Conservation (phyloP, 2,888 invertebrate species). For the Erpobdella octoculata region DNA sequence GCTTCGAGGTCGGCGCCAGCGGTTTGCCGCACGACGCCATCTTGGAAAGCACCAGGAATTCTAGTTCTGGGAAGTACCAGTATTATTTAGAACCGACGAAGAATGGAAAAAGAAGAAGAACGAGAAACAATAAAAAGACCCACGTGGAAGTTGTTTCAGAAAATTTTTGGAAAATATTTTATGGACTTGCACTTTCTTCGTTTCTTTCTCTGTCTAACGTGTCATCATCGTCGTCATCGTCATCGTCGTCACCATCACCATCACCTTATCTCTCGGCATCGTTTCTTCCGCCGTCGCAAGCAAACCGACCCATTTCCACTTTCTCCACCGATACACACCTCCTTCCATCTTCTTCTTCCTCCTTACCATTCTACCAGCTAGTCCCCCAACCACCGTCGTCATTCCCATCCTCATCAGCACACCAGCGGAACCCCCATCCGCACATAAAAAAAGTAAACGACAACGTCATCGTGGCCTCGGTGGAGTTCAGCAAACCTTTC, state of each 20-base stretch:
- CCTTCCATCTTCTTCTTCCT: background rate
- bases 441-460: background rate
- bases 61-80: background rate
- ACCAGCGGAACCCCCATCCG: too few species aligned
- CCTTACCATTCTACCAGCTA: background rate
- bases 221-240: background rate
- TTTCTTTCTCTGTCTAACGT: background rate
- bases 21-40: background rate
- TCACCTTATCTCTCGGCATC: background rate
- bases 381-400: background rate
- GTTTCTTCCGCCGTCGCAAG: background rate
- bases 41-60: background rate
- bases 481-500: constrained; percentile 42
- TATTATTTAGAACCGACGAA: background rate
- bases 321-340: background rate
- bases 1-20: background rate
- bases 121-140: background rate
- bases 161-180: background rate
- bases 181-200: background rate
- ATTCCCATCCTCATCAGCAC: background rate
- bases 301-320: background rate
- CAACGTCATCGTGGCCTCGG: constrained; percentile 21
- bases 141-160: background rate
- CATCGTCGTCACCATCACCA: background rate
- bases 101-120: background rate